Evolutionary conservation across 1,140 invertebrate species (phyloP), one percentile per base, ranked within the genome.

Genomic region (roundworm (Caenorhabditis elegans)): DNA sequence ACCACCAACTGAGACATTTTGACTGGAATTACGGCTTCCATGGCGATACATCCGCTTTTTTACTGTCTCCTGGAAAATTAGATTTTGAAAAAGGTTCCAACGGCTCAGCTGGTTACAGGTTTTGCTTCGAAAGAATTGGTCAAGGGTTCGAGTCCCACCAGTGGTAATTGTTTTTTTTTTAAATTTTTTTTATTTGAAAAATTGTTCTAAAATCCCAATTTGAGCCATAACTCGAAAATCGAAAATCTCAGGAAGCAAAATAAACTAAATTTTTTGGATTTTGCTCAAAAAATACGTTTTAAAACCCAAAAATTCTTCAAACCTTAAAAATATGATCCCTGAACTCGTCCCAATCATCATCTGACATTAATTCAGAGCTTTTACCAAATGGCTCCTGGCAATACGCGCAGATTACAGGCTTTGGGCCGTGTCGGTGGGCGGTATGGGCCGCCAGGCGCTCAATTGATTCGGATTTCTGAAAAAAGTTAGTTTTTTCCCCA

Each of bases 301-400:
- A n/a, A n/a, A n/a, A n/a, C n/a, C n/a, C n/a, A n/a, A n/a, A n/a
- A n/a, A n/a, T n/a, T n/a, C n/a, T n/a, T n/a, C n/a, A n/a, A n/a
- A 55, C 51, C 51, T 49, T 77, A 2, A 8, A 13, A 17, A 36
- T 49, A 15, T 77, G 76, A 34, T 34, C 31, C n/a, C 46, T 77
- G 31, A 77, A 77, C 15, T 49, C 43, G 3, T 77, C 46, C 76
- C 76, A 77, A 48, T 77, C 76, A 8, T 4, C 13, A 31, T 49
- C 26, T 2, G 26, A 26, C 76, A 51, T 53, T 3, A 49, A 15
- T 49, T 77, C 76, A 3, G 43, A 13, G 24, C 76, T 53, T 49
- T 77, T 77, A n/a, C 76, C 76, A 13, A 77, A 49, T n/a, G 46
- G 28, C n/a, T 77, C 76, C 13, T 36, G 26, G 19, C 76, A 77